phyloP scores from a whole-genome alignment of 2,888 invertebrate genomes.

The Stenurella melanura region DNA sequence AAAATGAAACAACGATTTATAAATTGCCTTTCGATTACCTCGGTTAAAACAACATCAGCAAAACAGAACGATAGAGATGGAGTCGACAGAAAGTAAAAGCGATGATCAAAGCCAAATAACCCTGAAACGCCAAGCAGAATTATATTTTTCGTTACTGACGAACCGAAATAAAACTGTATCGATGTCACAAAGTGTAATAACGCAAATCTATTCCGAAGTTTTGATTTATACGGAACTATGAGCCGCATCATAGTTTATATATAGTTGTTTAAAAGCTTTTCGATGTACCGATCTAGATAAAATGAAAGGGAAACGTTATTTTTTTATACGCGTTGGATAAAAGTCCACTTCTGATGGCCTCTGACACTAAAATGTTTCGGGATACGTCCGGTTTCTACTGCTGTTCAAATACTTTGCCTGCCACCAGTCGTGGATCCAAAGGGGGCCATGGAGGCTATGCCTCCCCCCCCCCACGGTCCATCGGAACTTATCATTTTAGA shows the following conservation, averaged over 20 bases:
- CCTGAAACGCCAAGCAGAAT: neutral
- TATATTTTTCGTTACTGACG: slow-evolving; percentile 1
- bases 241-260: neutral
- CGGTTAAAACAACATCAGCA: slow-evolving; percentile 18
- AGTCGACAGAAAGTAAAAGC: neutral
- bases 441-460: too few species aligned
- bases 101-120: slow-evolving; percentile 6
- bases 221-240: neutral
- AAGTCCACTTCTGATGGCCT: too few species aligned
- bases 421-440: too few species aligned
- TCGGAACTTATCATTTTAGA: too few species aligned
- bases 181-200: neutral
- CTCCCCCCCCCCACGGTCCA: too few species aligned
- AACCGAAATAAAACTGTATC: neutral
- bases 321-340: neutral
- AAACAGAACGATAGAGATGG: neutral
- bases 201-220: neutral
- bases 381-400: too few species aligned
- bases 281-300: neutral
- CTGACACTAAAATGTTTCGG: too few species aligned
- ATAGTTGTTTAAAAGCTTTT: slow-evolving; percentile 1
- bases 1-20: slow-evolving; percentile 35
- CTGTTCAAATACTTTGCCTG: too few species aligned
- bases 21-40: slow-evolving; percentile 36
- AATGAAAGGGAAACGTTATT: neutral